Conservation (phyloP, 53 echinoderm and acorn worm genomes). For the Arbacia lixula region DNA sequence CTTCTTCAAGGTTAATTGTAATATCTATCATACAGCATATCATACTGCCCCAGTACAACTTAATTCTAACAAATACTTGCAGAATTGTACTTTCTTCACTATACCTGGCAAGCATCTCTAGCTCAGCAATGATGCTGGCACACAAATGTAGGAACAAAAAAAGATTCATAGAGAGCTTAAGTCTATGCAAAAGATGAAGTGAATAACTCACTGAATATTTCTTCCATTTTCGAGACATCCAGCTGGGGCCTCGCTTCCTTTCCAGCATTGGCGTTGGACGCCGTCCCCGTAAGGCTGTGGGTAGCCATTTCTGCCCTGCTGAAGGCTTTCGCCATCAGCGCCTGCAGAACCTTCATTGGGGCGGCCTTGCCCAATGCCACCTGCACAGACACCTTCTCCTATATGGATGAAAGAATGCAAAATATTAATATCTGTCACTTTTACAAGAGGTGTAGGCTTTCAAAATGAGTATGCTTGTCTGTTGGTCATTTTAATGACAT, state of each 20-base stretch:
- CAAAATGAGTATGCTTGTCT: too few relatives aligned
- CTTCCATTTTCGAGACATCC: conserved; percentile 9
- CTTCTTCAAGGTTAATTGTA: too few relatives aligned
- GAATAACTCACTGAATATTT: conserved; percentile 39
- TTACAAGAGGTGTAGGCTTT: not conserved
- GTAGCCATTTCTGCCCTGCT: conserved; percentile 39
- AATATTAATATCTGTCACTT: not conserved
- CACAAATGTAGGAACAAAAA: too few relatives aligned
- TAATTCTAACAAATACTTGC: too few relatives aligned
- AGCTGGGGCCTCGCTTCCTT: conserved; percentile 30
- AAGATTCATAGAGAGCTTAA: too few relatives aligned
- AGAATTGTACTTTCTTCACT: too few relatives aligned
- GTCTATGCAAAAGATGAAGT: too few relatives aligned
- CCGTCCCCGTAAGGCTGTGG: conserved; percentile 36
- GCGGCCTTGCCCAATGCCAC: not conserved
- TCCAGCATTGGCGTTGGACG: conserved; percentile 33
- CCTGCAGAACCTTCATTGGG: not conserved
- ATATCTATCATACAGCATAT: too few relatives aligned
- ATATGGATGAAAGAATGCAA: not conserved
- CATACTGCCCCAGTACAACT: too few relatives aligned
- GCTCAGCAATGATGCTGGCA: too few relatives aligned
- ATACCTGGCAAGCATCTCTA: too few relatives aligned
- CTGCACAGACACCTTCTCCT: not conserved
- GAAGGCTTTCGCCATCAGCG: conserved; percentile 33
- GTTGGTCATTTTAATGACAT: too few relatives aligned